These are phyloP conservation scores for Notiomystis cincta DNA, from an alignment of 2,113 vertebrate species.

Conservation along the genomic window DNA sequence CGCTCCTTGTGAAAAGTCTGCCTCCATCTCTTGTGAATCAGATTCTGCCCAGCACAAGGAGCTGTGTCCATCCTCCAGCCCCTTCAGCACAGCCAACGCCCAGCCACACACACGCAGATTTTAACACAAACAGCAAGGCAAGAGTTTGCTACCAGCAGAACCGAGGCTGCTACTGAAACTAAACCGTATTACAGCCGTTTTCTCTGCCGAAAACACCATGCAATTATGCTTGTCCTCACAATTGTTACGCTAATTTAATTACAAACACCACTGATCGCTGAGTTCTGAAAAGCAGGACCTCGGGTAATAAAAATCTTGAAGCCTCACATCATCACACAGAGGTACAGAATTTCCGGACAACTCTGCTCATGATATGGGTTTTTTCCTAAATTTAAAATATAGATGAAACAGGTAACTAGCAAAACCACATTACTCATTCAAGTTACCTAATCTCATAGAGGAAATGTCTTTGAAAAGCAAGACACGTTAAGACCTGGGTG, in stretches of 20 bases:
- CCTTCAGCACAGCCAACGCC: not conserved
- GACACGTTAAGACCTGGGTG: not conserved
- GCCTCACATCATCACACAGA: not conserved
- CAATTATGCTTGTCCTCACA: not conserved
- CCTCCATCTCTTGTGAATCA: rapidly evolving
- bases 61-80: not conserved
- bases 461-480: not conserved
- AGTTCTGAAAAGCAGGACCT: not conserved
- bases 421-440: not conserved
- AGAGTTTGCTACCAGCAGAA: rapidly evolving
- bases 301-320: not conserved
- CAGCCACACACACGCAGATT: not conserved
- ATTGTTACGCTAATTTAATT: not conserved
- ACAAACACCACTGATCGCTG: rapidly evolving
- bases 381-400: not conserved
- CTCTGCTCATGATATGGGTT: rapidly evolving
- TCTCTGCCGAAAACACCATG: not conserved
- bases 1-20: not conserved
- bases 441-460: not conserved
- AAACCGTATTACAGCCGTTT: not conserved
- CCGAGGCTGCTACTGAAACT: not conserved
- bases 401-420: not conserved
- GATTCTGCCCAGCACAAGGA: not conserved
- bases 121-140: rapidly evolving
- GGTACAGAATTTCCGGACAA: not conserved